Evolutionary conservation across 2,797 vertebrate genomes (phyloP), one percentile per base, ranked within the genome.

Genomic region (Buphagus erythrorhynchus): DNA sequence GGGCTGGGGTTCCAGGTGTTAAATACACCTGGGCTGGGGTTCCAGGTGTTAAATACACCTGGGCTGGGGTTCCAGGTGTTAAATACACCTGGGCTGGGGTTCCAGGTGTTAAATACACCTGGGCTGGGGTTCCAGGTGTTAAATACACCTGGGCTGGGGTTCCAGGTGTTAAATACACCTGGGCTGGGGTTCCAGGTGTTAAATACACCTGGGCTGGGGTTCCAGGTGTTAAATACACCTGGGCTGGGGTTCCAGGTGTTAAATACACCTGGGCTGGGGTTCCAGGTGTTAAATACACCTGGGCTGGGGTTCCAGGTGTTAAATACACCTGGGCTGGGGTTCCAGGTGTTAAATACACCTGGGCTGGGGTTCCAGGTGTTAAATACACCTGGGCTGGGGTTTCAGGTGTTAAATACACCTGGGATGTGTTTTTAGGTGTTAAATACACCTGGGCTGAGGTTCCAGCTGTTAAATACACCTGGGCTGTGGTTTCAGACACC

Each of bases 111-210:
- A 43, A 72, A 72, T 10, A 45, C 25, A 35, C 14, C 40, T 45
- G 11, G 15, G 0, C 6, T 61, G 29, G 0, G 3, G 1, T 31
- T 55, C 13, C 13, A 48, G 46, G 7, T 48, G 13, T 46, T 46
- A 40, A 40, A 13, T 40, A 40, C n/a, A 38, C 38, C 38, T 38
- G 38, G 11, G 38, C 38, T 40, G 38, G 13, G 38, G 11, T 40
- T 40, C 0, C 16, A 31, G 6, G 1, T 36, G 3, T 2, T 31
- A 25, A 52, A 52, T 3, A 19, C 12, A 52, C 12, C 36, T n/a
- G 7, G 10, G 3, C 9, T 52, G 12, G 0, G 3, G 1, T 19
- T 46, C 0, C 9, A 31, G 25, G 1, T 24, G 9, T 4, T 61
- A 6, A 61, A 40, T 4, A n/a, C 45, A 33, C 9, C 57, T 49